Evolutionary conservation across 2,113 vertebrate genomes (phyloP), one percentile per base, ranked within the genome.

Genomic region (Colistium nudipinnis): DNA sequence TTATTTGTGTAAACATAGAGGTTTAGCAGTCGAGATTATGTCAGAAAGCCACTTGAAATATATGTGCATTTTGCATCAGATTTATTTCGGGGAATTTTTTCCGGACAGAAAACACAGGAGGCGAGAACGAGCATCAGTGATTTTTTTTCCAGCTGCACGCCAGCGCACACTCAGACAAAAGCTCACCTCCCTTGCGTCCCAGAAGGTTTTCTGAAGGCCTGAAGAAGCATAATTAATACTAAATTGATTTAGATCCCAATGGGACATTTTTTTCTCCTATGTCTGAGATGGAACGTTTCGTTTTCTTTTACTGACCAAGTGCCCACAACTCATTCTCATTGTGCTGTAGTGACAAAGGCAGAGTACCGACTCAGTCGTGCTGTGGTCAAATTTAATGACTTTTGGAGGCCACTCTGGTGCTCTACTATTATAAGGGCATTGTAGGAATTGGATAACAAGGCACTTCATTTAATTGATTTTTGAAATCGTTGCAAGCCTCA

Each of bases 171-270:
- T 31, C 78, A 20, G 77, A 88, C 81, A 86, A 88, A 88, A 63
- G 44, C 74, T 74, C 55, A 74, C 76, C 81, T 73, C 78, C 72
- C 59, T 38, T 60, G 73, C 51, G 67, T 52, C 77, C 62, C 73
- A 61, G 75, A 87, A 86, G 83, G 82, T 87, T 75, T 89, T 77
- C 75, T 83, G 70, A 78, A 74, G 86, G 74, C 82, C 79, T 84
- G 76, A 92, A 78, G 82, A 92, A 87, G 81, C 86, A 78, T 83
- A 84, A 90, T 85, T 92, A 74, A 89, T 87, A 91, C 81, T 89
- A 83, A 88, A 91, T 89, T 82, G 56, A 70, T 87, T 89, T 83
- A 30, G 47, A 68, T 84, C 70, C 85, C 89, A 75, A 49, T 73
- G 81, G 85, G 81, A 31, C 47, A 39, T 30, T 72, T 72, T 77